Percentiles rank a stretch among this genome's conserved stretches.
Evolutionary conservation across 2,797 vertebrate species (phyloP).

Genomic region (Microhierax caerulescens): DNA sequence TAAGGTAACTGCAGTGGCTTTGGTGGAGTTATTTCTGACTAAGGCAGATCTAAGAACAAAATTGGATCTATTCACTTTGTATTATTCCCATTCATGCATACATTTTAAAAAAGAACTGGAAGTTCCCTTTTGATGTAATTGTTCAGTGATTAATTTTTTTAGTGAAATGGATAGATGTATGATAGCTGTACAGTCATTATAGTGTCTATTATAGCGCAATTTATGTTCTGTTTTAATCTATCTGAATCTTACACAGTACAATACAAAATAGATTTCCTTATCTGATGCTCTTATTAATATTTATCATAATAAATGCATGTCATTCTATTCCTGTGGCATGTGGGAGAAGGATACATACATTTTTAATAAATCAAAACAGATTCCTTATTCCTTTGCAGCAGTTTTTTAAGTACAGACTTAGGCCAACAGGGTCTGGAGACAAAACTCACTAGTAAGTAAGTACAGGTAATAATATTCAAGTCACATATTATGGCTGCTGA

Average conservation of each 20-base stretch:
- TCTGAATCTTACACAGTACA: not conserved
- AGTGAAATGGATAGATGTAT: not conserved
- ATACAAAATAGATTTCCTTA: slow-evolving; percentile 1
- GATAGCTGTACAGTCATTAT: not conserved
- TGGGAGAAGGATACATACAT: not conserved
- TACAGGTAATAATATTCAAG: not conserved
- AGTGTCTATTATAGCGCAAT: not conserved
- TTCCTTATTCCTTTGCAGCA: not conserved
- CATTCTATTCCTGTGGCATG: not conserved
- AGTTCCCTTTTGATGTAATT: not conserved
- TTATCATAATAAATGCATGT: not conserved
- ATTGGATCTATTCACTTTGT: not conserved
- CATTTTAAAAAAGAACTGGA: not conserved
- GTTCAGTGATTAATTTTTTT: not conserved
- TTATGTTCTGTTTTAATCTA: slow-evolving; percentile 1
- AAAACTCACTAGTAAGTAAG: not conserved
- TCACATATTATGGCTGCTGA: not conserved
- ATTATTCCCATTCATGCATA: not conserved
- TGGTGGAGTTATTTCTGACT: not conserved
- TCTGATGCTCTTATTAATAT: slow-evolving; percentile 4
- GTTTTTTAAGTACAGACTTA: not conserved
- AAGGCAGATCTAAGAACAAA: not conserved
- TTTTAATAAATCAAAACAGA: not conserved
- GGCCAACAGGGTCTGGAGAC: not conserved
- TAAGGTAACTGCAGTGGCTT: not conserved